Conservation (phyloP, 2,797 vertebrate genomes). For the Monodelphis domestica region DNA sequence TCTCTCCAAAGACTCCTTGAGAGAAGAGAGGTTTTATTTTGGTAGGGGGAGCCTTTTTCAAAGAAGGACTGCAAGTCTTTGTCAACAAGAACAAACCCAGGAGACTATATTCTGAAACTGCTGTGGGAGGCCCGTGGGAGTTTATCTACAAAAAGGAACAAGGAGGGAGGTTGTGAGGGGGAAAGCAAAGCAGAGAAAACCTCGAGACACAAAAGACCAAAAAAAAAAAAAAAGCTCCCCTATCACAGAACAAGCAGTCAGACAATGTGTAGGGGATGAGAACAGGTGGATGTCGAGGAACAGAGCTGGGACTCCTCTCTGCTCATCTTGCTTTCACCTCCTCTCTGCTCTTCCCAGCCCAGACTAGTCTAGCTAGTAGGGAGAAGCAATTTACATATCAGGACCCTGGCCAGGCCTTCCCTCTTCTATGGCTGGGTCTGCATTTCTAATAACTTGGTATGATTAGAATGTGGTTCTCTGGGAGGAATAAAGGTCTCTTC, state of each 20-base stretch:
- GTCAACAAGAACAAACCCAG: slow-evolving; percentile 75
- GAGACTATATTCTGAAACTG: slow-evolving; percentile 72
- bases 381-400: not conserved
- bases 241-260: slow-evolving; percentile 52
- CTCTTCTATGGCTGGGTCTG: not conserved
- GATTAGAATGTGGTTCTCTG: not conserved
- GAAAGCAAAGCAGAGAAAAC: slow-evolving; percentile 68
- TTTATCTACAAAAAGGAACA: slow-evolving; percentile 85
- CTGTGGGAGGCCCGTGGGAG: slow-evolving; percentile 76
- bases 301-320: slow-evolving; percentile 35
- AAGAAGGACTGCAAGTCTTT: slow-evolving; percentile 67
- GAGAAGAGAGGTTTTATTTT: slow-evolving; percentile 37
- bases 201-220: slow-evolving; percentile 79
- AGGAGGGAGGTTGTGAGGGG: slow-evolving; percentile 69
- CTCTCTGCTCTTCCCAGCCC: slow-evolving; percentile 20
- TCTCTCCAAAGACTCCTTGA: not conserved
- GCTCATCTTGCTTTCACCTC: not conserved
- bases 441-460: not conserved
- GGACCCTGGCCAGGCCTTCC: not conserved
- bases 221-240: slow-evolving; percentile 71
- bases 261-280: slow-evolving; percentile 34
- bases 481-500: not conserved
- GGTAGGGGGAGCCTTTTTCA: slow-evolving; percentile 45
- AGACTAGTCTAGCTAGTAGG: not conserved
- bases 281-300: slow-evolving; percentile 78